These are phyloP conservation scores for Hapalemur alaotrensis DNA, from an alignment of 2,797 vertebrate species.

Conservation along the genomic window DNA sequence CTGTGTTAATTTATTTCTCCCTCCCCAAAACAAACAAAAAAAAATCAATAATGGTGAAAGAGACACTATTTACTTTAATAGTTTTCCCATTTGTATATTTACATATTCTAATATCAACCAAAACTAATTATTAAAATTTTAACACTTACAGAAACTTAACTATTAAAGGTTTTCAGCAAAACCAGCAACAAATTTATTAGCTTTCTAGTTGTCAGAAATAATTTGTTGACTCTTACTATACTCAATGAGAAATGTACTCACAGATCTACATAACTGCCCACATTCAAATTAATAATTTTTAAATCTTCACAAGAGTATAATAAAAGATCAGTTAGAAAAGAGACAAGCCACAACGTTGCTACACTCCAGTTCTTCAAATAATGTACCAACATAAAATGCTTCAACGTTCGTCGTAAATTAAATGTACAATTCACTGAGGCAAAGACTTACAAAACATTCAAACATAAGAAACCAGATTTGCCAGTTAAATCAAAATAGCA, in stretches of 20 bases:
- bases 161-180: conserved; percentile 2
- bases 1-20: neutral
- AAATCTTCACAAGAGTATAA: neutral
- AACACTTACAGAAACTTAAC: neutral
- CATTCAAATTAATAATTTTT: neutral
- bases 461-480: neutral
- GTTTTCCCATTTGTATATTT: neutral
- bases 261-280: neutral
- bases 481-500: conserved; percentile 13
- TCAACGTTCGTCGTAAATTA: neutral
- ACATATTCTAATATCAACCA: neutral
- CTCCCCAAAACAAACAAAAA: neutral
- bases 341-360: neutral
- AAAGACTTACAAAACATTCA: neutral
- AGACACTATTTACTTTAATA: neutral
- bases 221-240: conserved; percentile 1
- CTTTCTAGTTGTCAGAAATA: neutral
- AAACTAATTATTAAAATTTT: conserved; percentile 8
- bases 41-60: neutral
- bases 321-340: neutral
- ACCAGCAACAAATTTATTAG: neutral
- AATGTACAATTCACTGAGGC: neutral
- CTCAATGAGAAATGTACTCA: neutral
- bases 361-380: neutral
- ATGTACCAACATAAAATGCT: neutral